Conservation (phyloP, 2,797 vertebrate species). For the Amniataba percoides region DNA sequence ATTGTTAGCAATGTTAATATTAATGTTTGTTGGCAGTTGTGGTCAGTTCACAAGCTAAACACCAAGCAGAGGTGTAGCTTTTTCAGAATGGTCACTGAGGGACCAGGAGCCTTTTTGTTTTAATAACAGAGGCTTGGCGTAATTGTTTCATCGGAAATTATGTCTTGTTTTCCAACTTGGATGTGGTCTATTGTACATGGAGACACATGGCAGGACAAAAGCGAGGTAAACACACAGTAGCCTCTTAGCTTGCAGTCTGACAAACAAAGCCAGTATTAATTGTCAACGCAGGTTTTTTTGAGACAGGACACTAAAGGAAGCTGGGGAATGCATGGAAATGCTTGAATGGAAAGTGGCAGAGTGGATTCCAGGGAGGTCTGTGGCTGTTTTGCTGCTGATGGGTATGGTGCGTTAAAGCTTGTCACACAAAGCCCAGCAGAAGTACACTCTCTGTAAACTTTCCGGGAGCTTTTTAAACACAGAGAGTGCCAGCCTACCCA, state of each 20-base stretch:
- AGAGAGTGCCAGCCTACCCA: constrained; percentile 85
- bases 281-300: constrained; percentile 65
- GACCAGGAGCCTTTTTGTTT: background rate
- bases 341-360: constrained; percentile 88
- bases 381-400: constrained; percentile 86
- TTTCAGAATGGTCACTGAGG: background rate
- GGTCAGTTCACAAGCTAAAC: background rate
- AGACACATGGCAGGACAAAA: constrained; percentile 58
- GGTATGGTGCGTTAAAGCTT: constrained; percentile 87
- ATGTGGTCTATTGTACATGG: background rate
- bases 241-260: constrained; percentile 68
- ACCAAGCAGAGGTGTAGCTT: no score
- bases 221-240: constrained; percentile 68
- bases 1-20: no score
- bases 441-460: constrained; percentile 90
- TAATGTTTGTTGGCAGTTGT: background rate
- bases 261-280: constrained; percentile 76
- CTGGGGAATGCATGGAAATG: constrained; percentile 78
- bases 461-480: constrained; percentile 89
- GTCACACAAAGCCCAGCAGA: constrained; percentile 88
- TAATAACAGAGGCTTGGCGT: background rate
- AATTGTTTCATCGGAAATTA: background rate
- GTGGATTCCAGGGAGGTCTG: constrained; percentile 88
- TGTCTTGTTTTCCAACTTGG: constrained; percentile 7
- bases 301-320: constrained; percentile 62